Evolutionary conservation across 2,797 vertebrate genomes (phyloP), one percentile per base, ranked within the genome.

Genomic region (Remorina albescens): DNA sequence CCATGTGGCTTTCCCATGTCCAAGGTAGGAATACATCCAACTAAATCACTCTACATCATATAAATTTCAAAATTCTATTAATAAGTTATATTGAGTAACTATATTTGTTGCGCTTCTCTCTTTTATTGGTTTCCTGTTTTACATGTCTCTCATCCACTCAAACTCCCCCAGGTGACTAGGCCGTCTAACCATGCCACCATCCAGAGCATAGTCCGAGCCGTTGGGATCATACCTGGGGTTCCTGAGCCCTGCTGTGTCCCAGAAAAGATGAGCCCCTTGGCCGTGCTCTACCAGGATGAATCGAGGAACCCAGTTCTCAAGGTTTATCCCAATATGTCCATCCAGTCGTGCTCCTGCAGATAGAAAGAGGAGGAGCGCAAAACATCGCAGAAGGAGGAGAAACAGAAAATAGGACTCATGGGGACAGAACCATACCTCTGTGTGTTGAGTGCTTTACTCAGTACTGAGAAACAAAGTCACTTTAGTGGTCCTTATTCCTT

Each of bases 161-260:
- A 61, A 41, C 47, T 32, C 60, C 67, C 25, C 26, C 84, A 99
- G 98, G 88, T 96, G 44, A 91, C 94, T 9, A 95, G 93, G 53
- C 97, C 97, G 0, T 98, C 98, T 46, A 99, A 99, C 87, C 98
- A 98, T 0, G 98, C 97, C 83, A 98, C 98, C 71, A 98, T 99
- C 88, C 98, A 99, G 92, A 98, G 97, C 93, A 98, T 99, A 0
- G 97, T 99, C 47, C 95, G 96, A 81, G 96, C 97, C 0, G 96
- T 99, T 5, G 97, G 97, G 63, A 98, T 99, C 47, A 92, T 98
- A 83, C 95, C 97, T 0, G 97, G 97, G 30, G 94, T 99, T 80
- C 98, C 97, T 6, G 97, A 98, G 77, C 97, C 98, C 59, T 98
- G 97, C 89, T 99, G 97, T 0, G 95, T 98, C 77, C 97, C 97